These are phyloP conservation scores for Emys orbicularis DNA, from an alignment of 2,797 vertebrate genomes.

Conservation along the genomic window DNA sequence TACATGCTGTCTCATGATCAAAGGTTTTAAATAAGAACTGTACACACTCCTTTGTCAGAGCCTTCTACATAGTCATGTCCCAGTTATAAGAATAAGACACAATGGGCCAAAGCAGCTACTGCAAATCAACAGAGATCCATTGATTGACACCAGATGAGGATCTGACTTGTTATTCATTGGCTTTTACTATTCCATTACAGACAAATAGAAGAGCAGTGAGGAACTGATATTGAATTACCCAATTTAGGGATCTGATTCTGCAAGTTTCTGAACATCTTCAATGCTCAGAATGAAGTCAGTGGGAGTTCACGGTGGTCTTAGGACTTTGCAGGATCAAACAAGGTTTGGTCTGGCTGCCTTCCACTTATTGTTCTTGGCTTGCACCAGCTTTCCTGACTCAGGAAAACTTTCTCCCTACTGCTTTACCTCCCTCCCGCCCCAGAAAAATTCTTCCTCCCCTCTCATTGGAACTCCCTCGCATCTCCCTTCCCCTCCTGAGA, in stretches of 20 bases:
- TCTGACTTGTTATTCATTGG: not conserved
- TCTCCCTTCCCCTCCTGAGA: not conserved
- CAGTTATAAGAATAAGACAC: not conserved
- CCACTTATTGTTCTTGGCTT: not conserved
- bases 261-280: not conserved
- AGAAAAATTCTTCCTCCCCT: not conserved
- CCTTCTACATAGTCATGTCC: not conserved
- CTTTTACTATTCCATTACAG: not conserved
- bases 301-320: not conserved
- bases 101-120: not conserved
- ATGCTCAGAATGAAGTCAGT: not conserved
- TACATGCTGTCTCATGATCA: not conserved
- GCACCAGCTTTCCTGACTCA: accelerated
- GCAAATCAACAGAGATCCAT: not conserved
- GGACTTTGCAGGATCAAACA: not conserved
- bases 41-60: not conserved
- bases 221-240: not conserved
- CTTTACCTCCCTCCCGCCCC: not conserved
- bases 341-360: not conserved
- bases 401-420: not conserved
- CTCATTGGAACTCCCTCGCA: not conserved
- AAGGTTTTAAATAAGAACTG: not conserved
- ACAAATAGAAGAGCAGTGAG: not conserved
- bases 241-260: not conserved
- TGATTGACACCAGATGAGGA: not conserved